Conservation (phyloP, 2,113 vertebrate genomes). For the Taurulus bubalis region DNA sequence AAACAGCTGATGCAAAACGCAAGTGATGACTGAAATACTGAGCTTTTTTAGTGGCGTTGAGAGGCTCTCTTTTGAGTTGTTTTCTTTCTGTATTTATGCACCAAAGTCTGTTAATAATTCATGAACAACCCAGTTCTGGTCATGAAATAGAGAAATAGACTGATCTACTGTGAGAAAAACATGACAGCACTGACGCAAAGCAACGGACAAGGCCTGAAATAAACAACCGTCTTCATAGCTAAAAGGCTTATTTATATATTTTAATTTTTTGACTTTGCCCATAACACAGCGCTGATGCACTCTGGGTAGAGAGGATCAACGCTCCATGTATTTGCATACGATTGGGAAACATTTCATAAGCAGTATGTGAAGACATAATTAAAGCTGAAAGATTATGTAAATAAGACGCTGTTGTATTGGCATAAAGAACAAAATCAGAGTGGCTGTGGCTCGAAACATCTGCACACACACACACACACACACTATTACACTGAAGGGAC, state of each 20-base stretch:
- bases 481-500: conserved; percentile 65
- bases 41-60: background rate
- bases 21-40: conserved; percentile 30
- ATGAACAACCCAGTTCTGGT: conserved; percentile 17
- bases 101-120: conserved; percentile 38
- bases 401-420: conserved; percentile 57
- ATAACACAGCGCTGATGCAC: background rate
- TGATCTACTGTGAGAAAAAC: conserved; percentile 9
- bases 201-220: conserved; percentile 16
- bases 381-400: conserved; percentile 67
- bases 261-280: background rate
- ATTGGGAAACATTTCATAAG: conserved; percentile 39
- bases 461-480: conserved; percentile 33
- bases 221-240: background rate
- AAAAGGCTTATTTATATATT: background rate
- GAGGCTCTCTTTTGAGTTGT: conserved; percentile 9
- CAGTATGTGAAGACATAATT: conserved; percentile 51
- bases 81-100: background rate
- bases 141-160: conserved; percentile 13
- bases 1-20: conserved; percentile 51
- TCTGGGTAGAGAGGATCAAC: conserved; percentile 11
- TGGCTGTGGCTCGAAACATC: conserved; percentile 43
- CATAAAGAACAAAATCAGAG: conserved; percentile 38
- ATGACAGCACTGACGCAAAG: conserved; percentile 33
- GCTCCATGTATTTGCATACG: background rate